Percentiles rank a stretch among this genome's conserved stretches.
phyloP scores from a whole-genome alignment of 2,113 vertebrate genomes.

The Clarias batrachus region DNA sequence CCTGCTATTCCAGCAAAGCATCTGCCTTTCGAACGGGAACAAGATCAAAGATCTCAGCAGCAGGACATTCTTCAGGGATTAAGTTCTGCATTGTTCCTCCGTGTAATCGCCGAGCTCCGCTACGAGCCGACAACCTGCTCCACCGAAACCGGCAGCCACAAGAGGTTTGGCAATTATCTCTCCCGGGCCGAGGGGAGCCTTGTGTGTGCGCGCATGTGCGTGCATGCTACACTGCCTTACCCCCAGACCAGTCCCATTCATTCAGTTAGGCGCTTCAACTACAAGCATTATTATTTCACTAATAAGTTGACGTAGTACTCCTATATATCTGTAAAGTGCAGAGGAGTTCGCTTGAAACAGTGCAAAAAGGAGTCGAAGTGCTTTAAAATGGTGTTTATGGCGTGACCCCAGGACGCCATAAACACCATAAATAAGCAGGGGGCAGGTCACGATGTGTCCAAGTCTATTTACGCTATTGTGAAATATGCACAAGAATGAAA shows the following conservation, averaged over 20 bases:
- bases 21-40: conserved; percentile 58
- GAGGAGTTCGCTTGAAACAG: background rate
- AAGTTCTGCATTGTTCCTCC: conserved; percentile 68
- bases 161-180: conserved; percentile 8
- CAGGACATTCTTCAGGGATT: conserved; percentile 73
- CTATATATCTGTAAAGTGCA: background rate
- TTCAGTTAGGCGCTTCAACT: background rate
- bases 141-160: background rate
- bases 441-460: background rate
- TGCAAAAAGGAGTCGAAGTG: background rate
- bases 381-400: conserved; percentile 11
- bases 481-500: background rate
- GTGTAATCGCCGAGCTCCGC: conserved; percentile 60
- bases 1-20: conserved; percentile 62
- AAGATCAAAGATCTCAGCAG: conserved; percentile 71
- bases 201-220: background rate
- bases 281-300: background rate
- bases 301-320: background rate
- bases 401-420: background rate
- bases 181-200: background rate
- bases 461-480: background rate
- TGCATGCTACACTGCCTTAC: background rate
- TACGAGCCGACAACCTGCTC: conserved; percentile 58
- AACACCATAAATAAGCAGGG: background rate
- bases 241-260: background rate